Evolutionary conservation across 1,140 invertebrate genomes (phyloP).

Genomic region (Caenorhabditis inopinata): DNA sequence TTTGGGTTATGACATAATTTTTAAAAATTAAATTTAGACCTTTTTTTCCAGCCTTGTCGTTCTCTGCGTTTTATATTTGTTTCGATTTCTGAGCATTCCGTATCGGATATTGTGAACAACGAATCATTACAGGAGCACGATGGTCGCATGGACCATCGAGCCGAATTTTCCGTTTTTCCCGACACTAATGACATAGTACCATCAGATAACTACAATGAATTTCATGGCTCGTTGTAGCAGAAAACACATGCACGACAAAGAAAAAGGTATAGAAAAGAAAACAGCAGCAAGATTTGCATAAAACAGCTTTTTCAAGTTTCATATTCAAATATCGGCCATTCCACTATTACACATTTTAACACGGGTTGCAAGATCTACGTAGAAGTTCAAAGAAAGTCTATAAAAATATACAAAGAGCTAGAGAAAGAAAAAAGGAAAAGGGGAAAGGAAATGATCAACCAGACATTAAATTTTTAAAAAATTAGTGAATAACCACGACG

Average conservation of each 20-base stretch:
- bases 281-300: too few relatives aligned
- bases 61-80: background rate
- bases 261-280: background rate
- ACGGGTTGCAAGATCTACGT: too few relatives aligned
- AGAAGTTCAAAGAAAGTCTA: too few relatives aligned
- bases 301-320: too few relatives aligned
- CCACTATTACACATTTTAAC: too few relatives aligned
- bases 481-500: background rate
- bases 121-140: conserved; percentile 23
- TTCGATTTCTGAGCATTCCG: conserved; percentile 12
- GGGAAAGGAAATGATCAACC: too few relatives aligned
- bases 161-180: conserved; percentile 17
- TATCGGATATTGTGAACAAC: conserved; percentile 3
- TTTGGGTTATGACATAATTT: too few relatives aligned
- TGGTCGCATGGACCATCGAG: background rate
- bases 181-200: conserved; percentile 24
- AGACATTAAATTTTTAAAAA: too few relatives aligned
- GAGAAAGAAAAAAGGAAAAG: too few relatives aligned
- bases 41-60: background rate
- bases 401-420: too few relatives aligned
- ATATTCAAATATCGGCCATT: too few relatives aligned
- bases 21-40: background rate
- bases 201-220: background rate
- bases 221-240: background rate
- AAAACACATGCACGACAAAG: background rate